Conservation (phyloP, 2,113 vertebrate genomes). For the Phalacrocorax brasilianus region DNA sequence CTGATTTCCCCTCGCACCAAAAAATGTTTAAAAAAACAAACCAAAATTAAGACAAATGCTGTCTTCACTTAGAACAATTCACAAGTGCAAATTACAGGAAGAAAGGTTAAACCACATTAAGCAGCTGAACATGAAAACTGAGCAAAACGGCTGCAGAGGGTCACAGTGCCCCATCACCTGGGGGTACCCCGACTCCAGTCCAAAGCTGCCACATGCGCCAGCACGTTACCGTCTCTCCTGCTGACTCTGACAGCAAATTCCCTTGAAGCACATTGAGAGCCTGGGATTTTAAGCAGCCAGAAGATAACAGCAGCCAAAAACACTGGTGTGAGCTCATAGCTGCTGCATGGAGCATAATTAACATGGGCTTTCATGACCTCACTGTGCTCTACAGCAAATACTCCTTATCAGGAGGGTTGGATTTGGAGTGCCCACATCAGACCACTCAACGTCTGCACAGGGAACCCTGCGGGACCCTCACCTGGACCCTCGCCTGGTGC, state of each 20-base stretch:
- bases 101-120: neutral
- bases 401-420: neutral
- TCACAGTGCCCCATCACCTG: neutral
- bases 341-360: neutral
- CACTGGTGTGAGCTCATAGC: neutral
- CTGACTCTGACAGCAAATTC: neutral
- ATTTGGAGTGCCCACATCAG: neutral
- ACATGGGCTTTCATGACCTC: neutral
- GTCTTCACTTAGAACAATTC: neutral
- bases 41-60: neutral
- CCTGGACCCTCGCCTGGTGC: fast-evolving
- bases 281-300: neutral
- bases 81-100: neutral
- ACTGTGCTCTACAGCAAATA: neutral
- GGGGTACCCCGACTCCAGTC: neutral
- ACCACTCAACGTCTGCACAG: neutral
- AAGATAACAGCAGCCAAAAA: neutral
- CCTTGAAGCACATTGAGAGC: neutral
- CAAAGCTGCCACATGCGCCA: neutral
- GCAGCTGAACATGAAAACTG: neutral
- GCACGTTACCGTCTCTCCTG: neutral
- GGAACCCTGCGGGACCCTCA: neutral
- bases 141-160: neutral
- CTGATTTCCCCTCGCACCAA: neutral
- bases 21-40: neutral